Evolutionary conservation across 2,113 vertebrate genomes (phyloP), one percentile per base, ranked within the genome.

Genomic region (Axis porcinus): DNA sequence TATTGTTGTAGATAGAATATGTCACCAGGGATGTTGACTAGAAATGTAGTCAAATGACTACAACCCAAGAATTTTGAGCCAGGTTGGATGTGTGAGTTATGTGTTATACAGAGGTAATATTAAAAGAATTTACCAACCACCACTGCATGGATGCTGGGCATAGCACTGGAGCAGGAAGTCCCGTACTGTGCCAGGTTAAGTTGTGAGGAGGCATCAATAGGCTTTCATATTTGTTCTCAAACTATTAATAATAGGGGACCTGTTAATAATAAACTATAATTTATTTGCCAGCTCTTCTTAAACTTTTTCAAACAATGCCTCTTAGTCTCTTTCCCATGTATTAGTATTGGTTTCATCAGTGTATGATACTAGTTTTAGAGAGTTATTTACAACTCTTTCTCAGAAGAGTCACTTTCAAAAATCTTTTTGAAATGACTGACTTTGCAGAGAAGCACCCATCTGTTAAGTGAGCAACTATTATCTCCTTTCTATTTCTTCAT

Each of bases 181-280:
- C 40, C 21, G 36, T 93, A 14, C 13, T 1, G 0, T 57, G 23
- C 21, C 50, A 82, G 60, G 27, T 60, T 43, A 57, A 55, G 5
- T 57, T 52, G 14, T 58, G 23, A 33, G 23, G 89, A 40, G 13
- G 33, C 45, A 85, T 85, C 50, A 43, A 7, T 36, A 97, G 13
- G 5, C 85, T 93, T 96, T 83, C 6, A 15, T 86, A 47, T 97
- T 95, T 95, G 87, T 74, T 85, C 40, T 90, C 74, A 81, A 96
- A 47, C 7, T 87, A 25, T 74, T 40, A 23, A 13, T 40, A 23
- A 74, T 23, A 33, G 19, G 62, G 47, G 57, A 93, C 19, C 13
- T 81, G n/a, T 86, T 50, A 83, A 94, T 45, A n/a, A 86, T 45
- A 79, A 95, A 45, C 45, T 64, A n/a, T 74, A 58, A 47, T 30